Base-by-base conservation (phyloP, 2,888 invertebrate genomes). In the Callosobruchus maculatus region DNA sequence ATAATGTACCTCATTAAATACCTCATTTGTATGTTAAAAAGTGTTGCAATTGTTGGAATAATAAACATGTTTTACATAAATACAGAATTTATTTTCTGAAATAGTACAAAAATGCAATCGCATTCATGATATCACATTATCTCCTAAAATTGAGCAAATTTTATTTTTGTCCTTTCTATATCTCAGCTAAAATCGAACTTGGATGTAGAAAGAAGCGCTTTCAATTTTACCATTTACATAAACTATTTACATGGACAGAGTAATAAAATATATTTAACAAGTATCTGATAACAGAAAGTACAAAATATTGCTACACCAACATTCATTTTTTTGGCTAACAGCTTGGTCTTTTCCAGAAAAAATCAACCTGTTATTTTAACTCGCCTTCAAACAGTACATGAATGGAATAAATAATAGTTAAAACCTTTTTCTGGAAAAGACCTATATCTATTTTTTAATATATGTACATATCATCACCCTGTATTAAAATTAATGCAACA, bases 101-200 rank as follows among this genome's bases (percentile, higher is more conserved):
- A 74, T 74, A 74, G 74, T 76, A 76, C 68, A 76, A 77, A 49
- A 78, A 76, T 76, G 75, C 77, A 78, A 78, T 72, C 77, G 77
- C 77, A 78, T 72, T 73, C 76, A 68, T 71, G 74, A 74, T 77
- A 78, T 78, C 77, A 78, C 78, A 78, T 78, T 72, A 75, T 71
- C 73, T 76, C 75, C 70, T 75, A 74, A 77, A 31, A 78, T 78
- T 78, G 78, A 78, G 78, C 78, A 78, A 77, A 72, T 31, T 31
- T 21, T 67, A 21, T 21, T 5, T 68, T 68, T 20, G 21, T 68
- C 22, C 21, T 68, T 68, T 13, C 49, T 49, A 49, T 18, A 49
- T 49, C 18, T 3, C 9, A 49, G 49, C 13, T 49, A 13, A 49
- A 26, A 26, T 26, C 13, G 7, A 49, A 49, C 49, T 49, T 18